A percentile compares a stretch with the other conserved stretches of the same genome.
Conservation (phyloP, 2,113 vertebrate species). For the Sapajus apella region DNA sequence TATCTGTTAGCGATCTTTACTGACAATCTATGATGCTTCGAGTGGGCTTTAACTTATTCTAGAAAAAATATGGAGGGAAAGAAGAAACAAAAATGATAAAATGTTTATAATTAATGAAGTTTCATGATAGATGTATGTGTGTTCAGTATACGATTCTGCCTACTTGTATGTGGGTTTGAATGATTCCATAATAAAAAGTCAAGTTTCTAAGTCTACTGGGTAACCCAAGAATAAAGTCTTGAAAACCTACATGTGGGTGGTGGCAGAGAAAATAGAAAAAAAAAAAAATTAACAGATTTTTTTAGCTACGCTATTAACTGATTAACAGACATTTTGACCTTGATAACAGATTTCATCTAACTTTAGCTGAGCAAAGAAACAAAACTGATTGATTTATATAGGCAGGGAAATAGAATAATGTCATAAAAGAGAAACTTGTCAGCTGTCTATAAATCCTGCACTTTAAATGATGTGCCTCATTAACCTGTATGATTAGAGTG, state of each 20-base stretch:
- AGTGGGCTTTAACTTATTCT: neutral
- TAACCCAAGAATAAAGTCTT: neutral
- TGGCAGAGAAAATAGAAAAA: neutral
- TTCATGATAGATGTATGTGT: neutral
- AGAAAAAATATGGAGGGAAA: neutral
- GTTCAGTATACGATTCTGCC: neutral
- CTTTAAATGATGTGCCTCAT: neutral
- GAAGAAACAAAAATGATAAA: neutral
- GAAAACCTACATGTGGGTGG: neutral
- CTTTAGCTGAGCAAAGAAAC: neutral
- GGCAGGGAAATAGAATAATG: neutral
- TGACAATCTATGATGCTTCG: neutral
- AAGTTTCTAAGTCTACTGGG: neutral
- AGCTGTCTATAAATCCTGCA: neutral
- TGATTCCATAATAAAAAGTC: neutral
- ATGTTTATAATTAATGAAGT: neutral
- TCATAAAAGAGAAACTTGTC: neutral
- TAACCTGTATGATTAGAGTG: neutral
- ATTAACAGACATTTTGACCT: neutral
- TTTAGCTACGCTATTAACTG: neutral
- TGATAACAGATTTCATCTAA: neutral
- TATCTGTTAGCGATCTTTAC: neutral
- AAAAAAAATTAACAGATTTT: neutral
- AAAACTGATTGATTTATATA: slow-evolving; percentile 1
- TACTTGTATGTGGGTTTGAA: neutral